These are phyloP conservation scores for Sabatieria punctata DNA, from an alignment of 2,888 invertebrate genomes.

Conservation along the genomic window DNA sequence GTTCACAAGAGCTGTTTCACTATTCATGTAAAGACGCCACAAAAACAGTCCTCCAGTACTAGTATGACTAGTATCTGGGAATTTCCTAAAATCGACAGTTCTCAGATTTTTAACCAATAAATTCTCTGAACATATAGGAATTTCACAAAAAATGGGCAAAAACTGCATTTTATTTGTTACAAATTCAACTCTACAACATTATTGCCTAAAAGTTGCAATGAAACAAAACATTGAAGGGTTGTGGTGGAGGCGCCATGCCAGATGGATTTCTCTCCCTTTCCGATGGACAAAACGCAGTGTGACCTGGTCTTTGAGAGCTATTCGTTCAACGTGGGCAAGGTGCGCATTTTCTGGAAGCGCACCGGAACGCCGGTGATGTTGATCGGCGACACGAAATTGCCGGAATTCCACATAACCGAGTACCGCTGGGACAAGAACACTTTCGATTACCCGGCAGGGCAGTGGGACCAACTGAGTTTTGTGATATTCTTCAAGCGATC, in stretches of 20 bases:
- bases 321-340: slow-evolving; percentile 27
- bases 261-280: slow-evolving; percentile 23
- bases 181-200: too few species aligned
- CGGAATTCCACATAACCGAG: slow-evolving; percentile 21
- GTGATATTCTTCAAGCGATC: slow-evolving; percentile 5
- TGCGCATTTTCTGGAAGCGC: slow-evolving; percentile 22
- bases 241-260: slow-evolving; percentile 28
- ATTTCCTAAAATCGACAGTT: too few species aligned
- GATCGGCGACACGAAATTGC: slow-evolving; percentile 21
- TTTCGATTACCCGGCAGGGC: slow-evolving; percentile 28
- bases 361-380: slow-evolving; percentile 23
- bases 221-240: slow-evolving; percentile 16
- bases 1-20: too few species aligned
- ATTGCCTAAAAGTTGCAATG: too few species aligned
- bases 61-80: too few species aligned
- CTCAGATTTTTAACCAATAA: too few species aligned
- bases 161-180: too few species aligned
- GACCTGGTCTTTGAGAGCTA: slow-evolving; percentile 27
- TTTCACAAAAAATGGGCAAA: too few species aligned
- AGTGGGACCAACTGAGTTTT: slow-evolving; percentile 26
- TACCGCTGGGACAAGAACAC: slow-evolving; percentile 22
- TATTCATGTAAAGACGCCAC: too few species aligned
- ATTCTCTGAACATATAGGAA: too few species aligned
- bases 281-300: slow-evolving; percentile 14
- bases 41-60: too few species aligned